Base-by-base conservation (phyloP, 2,888 invertebrate genomes). In the Habroteleia sp. region DNA sequence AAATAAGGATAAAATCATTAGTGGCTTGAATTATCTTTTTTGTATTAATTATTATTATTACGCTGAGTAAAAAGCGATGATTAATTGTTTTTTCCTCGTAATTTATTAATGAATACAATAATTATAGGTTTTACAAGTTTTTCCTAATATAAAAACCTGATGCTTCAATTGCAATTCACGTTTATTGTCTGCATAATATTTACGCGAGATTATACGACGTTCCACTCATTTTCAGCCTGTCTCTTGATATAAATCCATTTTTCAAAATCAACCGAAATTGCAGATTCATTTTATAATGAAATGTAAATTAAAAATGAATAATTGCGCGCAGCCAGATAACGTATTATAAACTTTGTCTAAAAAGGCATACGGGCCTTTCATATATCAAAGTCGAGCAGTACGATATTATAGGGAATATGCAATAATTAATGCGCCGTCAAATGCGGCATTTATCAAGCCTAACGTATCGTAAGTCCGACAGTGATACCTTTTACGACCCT, bases 361-460 rank as follows among this genome's bases (percentile, higher is more conserved):
- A 37, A 39, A 52, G 27, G n/a, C 14, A 27, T 13, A 6, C 2
- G 17, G 14, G 25, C n/a, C n/a, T 56, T 56, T 56, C 8, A 41
- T 41, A 25, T 17, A 20, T 4, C 20, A 7, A 31, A 56, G 27
- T 37, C n/a, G 27, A 46, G 13, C 1, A 25, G 8, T 25, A 23
- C 25, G 13, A 35, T 60, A 46, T 35, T 33, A 44, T 44, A 42
- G 44, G 27, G 13, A 11, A 56, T 35, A 60, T 4, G 37, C 46
- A 37, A 46, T 60, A 60, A 46, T 60, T 60, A 46, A 37, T 27
- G 37, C 25, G 17, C 27, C 29, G 27, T 60, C 60, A 60, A 37
- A 37, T 11, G 17, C 37, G 37, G 46, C 35, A 58, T 58, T 58
- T 58, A 58, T 58, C 44, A 58, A 35, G 16, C 35, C 35, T 27